phyloP scores from a whole-genome alignment of 1,140 invertebrate species.

The Drosophila serrata region DNA sequence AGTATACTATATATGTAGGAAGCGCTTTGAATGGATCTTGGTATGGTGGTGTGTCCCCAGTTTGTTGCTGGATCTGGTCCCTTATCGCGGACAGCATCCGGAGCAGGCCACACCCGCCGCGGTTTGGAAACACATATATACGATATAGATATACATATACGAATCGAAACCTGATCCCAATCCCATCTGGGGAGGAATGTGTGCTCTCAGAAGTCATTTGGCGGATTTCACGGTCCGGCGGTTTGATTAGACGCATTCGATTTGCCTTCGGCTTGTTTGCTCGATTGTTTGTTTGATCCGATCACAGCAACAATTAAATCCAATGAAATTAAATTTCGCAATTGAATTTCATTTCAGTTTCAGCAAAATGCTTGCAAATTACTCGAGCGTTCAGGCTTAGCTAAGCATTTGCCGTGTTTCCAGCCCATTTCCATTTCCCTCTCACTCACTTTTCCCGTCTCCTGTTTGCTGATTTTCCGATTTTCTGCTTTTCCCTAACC shows the following conservation, averaged over 20 bases:
- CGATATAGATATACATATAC: background rate
- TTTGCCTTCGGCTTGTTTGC: constrained; percentile 33
- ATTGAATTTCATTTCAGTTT: constrained; percentile 62
- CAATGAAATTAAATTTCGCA: constrained; percentile 63
- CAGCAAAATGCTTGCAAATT: constrained; percentile 58
- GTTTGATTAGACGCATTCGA: constrained; percentile 41
- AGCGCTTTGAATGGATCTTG: background rate
- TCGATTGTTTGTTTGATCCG: constrained; percentile 53
- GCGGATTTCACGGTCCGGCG: constrained; percentile 60
- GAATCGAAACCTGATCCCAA: constrained; percentile 32
- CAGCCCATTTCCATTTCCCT: constrained; percentile 20
- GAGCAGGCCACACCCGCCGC: constrained; percentile 43
- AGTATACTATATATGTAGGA: background rate
- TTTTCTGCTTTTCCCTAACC: constrained; percentile 31
- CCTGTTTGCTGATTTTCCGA: constrained; percentile 12
- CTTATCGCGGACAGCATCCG: constrained; percentile 47
- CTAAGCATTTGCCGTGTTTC: constrained; percentile 24
- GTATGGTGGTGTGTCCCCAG: background rate
- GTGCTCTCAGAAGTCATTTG: constrained; percentile 53
- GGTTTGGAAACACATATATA: constrained; percentile 6
- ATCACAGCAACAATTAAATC: constrained; percentile 57
- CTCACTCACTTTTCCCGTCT: constrained; percentile 32
- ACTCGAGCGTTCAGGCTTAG: constrained; percentile 65
- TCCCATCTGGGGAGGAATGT: constrained; percentile 27
- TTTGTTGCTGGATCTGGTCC: background rate